Evolutionary conservation across 2,888 invertebrate species (phyloP), one percentile per base, ranked within the genome.

Genomic region (Pachymerium ferrugineum): DNA sequence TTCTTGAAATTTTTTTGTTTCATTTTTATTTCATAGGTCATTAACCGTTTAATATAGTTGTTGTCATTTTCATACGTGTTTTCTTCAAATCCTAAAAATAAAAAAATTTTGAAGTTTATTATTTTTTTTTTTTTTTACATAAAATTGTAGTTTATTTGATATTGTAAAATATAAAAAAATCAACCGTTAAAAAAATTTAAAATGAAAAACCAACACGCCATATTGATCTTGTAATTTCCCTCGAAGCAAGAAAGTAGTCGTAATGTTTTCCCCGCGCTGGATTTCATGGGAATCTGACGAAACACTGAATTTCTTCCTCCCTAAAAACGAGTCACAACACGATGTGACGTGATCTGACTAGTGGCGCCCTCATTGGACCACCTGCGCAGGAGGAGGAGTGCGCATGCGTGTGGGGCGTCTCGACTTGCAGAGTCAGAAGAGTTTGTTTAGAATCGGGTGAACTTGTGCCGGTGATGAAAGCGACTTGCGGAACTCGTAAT

Each of bases 391-490:
- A 28, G 35, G 19, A 31, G 72, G 72, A 72, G 47, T 54, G 72
- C 72, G 72, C 72, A 72, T 72, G 72, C 72, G 72, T 19, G 28
- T 28, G 71, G 28, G 28, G 71, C 70, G 70, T 69, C 70, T 30
- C 70, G 30, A 31, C 25, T 22, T 69, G 70, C 70, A 31, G 25
- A 28, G 31, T 30, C 33, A 28, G 33, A 35, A 47, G 72, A 54
- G 72, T 72, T 54, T 72, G 72, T 54, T 54, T 54, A 31, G 72
- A 72, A 72, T 33, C 28, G 54, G 28, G 72, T 54, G 72, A 72
- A 72, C 47, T 72, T 72, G 72, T 72, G 38, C 72, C 72, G 47
- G 54, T 47, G 72, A 72, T 72, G 72, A 47, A 54, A 72, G 72
- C 38, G 31, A 33, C 33, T 69, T 30, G 72, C 47, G 19, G 47